Evolutionary conservation across 2,797 vertebrate species (phyloP).

Genomic region (Glossophaga mutica): DNA sequence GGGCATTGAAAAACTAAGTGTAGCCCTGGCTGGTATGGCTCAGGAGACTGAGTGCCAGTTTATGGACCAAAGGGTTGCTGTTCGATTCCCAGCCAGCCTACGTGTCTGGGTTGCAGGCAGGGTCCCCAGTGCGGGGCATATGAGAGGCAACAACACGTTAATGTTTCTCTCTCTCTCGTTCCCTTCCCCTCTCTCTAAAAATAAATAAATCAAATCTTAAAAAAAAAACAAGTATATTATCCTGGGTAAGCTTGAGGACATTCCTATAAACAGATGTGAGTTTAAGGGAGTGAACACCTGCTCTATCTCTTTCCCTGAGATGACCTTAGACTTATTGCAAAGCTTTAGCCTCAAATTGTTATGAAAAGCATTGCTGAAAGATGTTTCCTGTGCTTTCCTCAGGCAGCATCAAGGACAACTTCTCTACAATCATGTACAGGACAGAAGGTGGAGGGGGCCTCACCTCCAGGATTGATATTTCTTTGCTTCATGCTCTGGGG

Average conservation of each 20-base stretch:
- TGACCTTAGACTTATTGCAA: not conserved
- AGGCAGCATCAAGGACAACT: not conserved
- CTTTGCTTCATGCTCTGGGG: not conserved
- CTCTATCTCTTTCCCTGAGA: not conserved
- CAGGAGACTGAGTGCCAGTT: too few species aligned
- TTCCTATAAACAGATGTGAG: not conserved
- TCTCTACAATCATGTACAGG: not conserved
- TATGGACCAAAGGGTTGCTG: too few species aligned
- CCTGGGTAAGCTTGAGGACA: not conserved
- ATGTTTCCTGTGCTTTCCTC: not conserved
- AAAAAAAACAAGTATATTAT: not conserved
- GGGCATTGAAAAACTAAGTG: conserved; percentile 80
- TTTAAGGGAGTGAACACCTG: not conserved
- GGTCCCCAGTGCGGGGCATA: too few species aligned
- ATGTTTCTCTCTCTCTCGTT: too few species aligned
- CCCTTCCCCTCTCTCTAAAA: too few species aligned
- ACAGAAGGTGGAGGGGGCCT: not conserved
- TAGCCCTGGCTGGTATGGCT: too few species aligned
- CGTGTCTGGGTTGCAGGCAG: too few species aligned
- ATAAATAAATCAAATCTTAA: too few species aligned
- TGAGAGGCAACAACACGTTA: too few species aligned
- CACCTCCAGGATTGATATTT: not conserved
- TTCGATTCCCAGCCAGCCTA: too few species aligned
- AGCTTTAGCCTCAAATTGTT: not conserved
- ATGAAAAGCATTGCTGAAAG: not conserved